A percentile compares a stretch with the other conserved stretches of the same genome.
Conservation (phyloP, 2,113 vertebrate genomes). For the Dasyornis broadbenti region DNA sequence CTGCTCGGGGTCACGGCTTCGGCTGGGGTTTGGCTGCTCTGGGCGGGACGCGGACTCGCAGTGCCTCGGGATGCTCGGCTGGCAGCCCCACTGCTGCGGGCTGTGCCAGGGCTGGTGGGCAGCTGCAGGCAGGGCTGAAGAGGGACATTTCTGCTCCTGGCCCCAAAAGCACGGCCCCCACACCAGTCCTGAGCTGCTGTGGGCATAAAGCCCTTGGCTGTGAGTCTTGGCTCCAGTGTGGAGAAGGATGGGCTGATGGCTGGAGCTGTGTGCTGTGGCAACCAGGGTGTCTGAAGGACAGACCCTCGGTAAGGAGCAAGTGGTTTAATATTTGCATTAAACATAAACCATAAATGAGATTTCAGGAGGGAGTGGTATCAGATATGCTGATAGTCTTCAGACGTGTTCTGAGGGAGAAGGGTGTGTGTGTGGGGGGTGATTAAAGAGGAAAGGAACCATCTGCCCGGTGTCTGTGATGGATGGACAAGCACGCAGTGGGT, state of each 20-base stretch:
- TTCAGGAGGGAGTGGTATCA: background rate
- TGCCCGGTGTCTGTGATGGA: accelerated
- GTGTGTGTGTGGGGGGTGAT: background rate
- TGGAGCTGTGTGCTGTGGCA: background rate
- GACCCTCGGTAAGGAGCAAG: background rate
- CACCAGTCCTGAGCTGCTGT: background rate
- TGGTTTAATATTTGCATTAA: background rate
- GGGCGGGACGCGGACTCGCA: background rate
- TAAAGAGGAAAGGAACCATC: background rate
- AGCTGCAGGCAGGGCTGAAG: background rate
- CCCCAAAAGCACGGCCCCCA: accelerated
- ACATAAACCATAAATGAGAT: background rate
- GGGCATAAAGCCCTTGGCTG: background rate
- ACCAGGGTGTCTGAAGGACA: accelerated
- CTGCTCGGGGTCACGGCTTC: background rate
- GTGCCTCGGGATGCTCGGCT: background rate
- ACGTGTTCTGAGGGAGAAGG: background rate
- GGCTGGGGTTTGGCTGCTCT: too few species aligned
- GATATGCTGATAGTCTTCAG: background rate
- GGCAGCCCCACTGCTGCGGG: background rate
- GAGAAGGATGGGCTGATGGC: background rate
- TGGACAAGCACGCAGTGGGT: accelerated
- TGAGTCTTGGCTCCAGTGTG: background rate
- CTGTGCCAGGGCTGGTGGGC: accelerated
- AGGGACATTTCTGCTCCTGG: background rate